These are phyloP conservation scores for Pterois miles DNA, from an alignment of 2,797 vertebrate species.

Conservation along the genomic window DNA sequence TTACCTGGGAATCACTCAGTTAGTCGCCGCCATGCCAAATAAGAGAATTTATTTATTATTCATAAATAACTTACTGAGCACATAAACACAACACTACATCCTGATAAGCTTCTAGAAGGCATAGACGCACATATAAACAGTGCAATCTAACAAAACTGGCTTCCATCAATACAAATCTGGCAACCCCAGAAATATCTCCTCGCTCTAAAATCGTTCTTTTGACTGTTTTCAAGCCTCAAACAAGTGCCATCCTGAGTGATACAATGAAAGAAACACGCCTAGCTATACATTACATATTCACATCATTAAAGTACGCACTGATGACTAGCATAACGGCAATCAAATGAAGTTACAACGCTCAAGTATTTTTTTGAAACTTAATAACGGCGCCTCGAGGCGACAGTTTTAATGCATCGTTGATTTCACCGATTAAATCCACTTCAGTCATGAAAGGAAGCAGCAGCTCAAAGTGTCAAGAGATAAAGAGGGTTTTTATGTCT, in stretches of 20 bases:
- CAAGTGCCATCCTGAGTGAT: neutral
- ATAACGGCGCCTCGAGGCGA: neutral
- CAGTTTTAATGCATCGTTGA: neutral
- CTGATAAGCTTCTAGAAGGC: neutral
- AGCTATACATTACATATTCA: neutral
- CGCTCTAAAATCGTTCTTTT: neutral
- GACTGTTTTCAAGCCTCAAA: neutral
- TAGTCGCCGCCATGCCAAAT: neutral
- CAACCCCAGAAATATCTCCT: neutral
- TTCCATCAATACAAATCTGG: neutral
- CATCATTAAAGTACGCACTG: neutral
- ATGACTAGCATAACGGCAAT: neutral
- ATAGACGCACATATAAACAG: neutral
- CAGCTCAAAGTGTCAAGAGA: neutral
- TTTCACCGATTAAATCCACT: constrained; percentile 13
- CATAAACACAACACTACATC: neutral
- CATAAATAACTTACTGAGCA: neutral
- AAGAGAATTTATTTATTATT: too few relatives aligned
- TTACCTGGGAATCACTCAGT: neutral
- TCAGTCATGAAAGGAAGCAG: neutral
- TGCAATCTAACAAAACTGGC: neutral
- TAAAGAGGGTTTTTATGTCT: neutral
- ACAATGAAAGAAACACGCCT: neutral
- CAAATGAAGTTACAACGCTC: neutral
- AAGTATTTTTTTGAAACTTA: neutral